Evolutionary conservation across 2,888 invertebrate genomes (phyloP).

Genomic region (Lasioglossum morio): DNA sequence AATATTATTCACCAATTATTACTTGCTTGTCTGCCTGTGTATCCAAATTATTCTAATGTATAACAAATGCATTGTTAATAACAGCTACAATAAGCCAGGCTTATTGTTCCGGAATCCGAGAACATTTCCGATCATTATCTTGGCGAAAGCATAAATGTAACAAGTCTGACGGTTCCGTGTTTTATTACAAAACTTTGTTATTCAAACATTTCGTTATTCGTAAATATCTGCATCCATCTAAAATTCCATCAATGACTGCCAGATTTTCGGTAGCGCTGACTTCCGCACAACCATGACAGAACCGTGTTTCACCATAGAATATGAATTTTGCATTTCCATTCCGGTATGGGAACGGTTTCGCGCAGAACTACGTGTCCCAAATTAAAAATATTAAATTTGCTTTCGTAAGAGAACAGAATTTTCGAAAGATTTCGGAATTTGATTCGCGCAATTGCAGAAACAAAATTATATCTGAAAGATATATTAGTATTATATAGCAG

Average conservation of each 20-base stretch:
- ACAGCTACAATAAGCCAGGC: not conserved
- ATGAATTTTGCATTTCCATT: not conserved
- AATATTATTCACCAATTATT: not conserved
- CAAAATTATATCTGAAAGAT: too few relatives aligned
- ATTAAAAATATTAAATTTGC: not conserved
- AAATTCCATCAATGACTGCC: not conserved
- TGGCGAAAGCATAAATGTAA: not conserved
- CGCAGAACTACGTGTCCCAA: not conserved
- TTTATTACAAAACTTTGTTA: not conserved
- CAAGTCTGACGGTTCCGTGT: not conserved
- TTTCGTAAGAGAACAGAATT: not conserved
- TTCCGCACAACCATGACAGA: not conserved
- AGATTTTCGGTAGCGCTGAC: not conserved
- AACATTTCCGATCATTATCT: not conserved
- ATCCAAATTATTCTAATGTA: not conserved
- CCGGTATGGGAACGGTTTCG: not conserved
- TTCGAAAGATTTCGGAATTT: not conserved
- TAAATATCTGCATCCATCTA: not conserved
- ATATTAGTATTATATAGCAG: too few relatives aligned
- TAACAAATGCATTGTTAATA: not conserved
- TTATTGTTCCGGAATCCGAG: not conserved
- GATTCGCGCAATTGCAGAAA: not conserved
- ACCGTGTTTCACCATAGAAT: not conserved
- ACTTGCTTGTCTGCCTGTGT: not conserved
- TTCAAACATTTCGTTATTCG: not conserved